These are phyloP conservation scores for Brenthis daphne DNA, from an alignment of 2,888 invertebrate species.

Conservation along the genomic window DNA sequence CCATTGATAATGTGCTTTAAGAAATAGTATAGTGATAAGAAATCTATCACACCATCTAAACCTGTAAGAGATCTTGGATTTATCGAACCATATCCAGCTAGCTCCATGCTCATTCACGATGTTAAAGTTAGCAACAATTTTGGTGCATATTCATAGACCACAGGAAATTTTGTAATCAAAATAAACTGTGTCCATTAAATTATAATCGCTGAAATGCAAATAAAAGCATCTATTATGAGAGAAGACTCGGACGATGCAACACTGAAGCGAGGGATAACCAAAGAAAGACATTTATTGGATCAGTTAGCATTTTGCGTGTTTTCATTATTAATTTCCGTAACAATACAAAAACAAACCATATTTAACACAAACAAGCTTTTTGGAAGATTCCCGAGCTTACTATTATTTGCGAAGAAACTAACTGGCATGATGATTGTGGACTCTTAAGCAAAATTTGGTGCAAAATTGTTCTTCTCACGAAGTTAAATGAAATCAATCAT, in stretches of 20 bases:
- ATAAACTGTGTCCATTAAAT: conserved; percentile 34
- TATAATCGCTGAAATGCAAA: conserved; percentile 32
- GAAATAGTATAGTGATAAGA: conserved; percentile 34
- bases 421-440: conserved; percentile 28
- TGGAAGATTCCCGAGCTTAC: conserved; percentile 25
- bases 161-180: conserved; percentile 32
- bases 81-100: conserved; percentile 37
- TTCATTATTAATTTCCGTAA: conserved; percentile 17
- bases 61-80: conserved; percentile 27
- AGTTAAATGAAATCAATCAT: background rate
- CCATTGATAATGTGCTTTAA: conserved; percentile 35
- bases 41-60: conserved; percentile 37
- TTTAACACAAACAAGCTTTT: conserved; percentile 30
- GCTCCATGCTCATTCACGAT: conserved; percentile 39
- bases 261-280: conserved; percentile 31
- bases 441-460: conserved; percentile 23
- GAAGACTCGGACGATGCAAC: conserved; percentile 35
- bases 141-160: conserved; percentile 36
- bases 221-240: conserved; percentile 37
- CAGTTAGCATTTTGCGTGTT: conserved; percentile 27
- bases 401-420: conserved; percentile 23
- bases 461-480: conserved; percentile 11
- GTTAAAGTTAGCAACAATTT: conserved; percentile 38
- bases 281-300: conserved; percentile 24
- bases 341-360: conserved; percentile 26